Percentiles rank a stretch among this genome's conserved stretches.
Conservation (phyloP, 2,888 invertebrate species). For the Tenthredo scrophulariae region DNA sequence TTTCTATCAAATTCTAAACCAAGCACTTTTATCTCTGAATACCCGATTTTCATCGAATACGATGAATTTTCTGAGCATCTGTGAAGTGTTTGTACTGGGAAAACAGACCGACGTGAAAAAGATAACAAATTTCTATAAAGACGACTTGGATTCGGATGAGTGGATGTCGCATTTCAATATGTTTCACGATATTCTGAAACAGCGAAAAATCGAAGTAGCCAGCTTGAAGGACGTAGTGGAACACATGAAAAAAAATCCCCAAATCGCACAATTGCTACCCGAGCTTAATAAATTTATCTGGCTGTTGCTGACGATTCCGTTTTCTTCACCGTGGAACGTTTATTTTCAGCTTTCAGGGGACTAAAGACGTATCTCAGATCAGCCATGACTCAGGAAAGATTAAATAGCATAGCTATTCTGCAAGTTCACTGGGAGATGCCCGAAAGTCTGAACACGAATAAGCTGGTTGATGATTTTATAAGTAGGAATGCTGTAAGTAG, state of each 20-base stretch:
- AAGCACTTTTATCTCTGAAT: background rate
- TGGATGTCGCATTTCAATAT: background rate
- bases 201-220: background rate
- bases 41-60: background rate
- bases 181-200: background rate
- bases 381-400: slow-evolving; percentile 54
- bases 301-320: background rate
- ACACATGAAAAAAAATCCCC: background rate
- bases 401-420: slow-evolving; percentile 52
- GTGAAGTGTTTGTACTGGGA: background rate
- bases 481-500: background rate
- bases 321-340: slow-evolving; percentile 54
- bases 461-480: background rate
- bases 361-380: slow-evolving; percentile 56
- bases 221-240: background rate
- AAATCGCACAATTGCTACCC: background rate
- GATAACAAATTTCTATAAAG: slow-evolving; percentile 1
- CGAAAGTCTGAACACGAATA: background rate
- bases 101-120: background rate
- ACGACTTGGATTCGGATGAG: background rate
- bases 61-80: background rate
- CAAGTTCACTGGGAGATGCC: slow-evolving; percentile 1
- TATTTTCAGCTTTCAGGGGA: slow-evolving; percentile 56
- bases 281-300: background rate
- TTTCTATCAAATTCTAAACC: background rate